Evolutionary conservation across 53 echinoderm and acorn worm species (phyloP), one percentile per base, ranked within the genome.

Genomic region (Antedon mediterranea): DNA sequence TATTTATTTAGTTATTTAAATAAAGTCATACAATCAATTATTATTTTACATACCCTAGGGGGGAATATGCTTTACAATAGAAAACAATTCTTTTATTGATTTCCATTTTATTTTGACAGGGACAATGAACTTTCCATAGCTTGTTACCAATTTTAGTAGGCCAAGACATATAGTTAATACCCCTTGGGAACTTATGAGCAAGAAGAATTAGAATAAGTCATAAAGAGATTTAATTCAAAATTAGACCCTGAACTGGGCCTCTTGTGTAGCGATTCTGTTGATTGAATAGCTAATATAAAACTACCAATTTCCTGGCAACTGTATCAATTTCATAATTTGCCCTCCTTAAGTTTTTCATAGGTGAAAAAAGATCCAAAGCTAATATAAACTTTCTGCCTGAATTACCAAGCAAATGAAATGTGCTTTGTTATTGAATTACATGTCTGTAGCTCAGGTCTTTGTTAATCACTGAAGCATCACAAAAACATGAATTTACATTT

Each of bases 291-390:
- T 57, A 57, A 15, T 57, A 57, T 26, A 57, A 57, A 26, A 57
- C 57, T 57, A 57, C 57, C 57, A 57, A 57, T 57, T 57, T 57
- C 57, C 57, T 23, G 57, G 2, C 2, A 57, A 57, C 14, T 57
- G 57, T 57, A 57, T 57, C 57, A 57, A 57, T 57, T 57, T 57
- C 57, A 57, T 57, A 57, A 57, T 57, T 57, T 57, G 57, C 57
- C 57, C 57, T 57, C 57, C 57, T 57, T 57, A 57, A 57, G 57
- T 57, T 57, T 57, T 57, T 57, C 57, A 57, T 57, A 57, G 57
- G 57, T 57, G 57, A 57, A 57, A 57, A 57, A 26, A 57, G 57
- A 57, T 57, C 57, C 57, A 57, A 57, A 57, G 23, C 57, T 57
- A 57, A 57, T 57, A 57, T 57, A 57, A 57, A 57, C 57, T 57